Percentiles rank a stretch among this genome's conserved stretches.
phyloP scores from a whole-genome alignment of 2,888 invertebrate species.

The Muscina levida region DNA sequence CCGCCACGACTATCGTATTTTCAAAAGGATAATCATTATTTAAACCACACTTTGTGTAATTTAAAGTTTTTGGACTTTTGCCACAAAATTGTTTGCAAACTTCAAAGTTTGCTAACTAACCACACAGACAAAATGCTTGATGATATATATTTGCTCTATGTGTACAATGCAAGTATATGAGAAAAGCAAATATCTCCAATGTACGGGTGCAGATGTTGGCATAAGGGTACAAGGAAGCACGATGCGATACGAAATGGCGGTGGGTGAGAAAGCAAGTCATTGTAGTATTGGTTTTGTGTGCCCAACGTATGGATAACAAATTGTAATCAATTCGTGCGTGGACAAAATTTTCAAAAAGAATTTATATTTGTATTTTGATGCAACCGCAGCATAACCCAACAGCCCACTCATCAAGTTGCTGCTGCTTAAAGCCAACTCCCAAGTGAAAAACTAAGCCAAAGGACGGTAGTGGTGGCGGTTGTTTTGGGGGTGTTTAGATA shows the following conservation, averaged over 20 bases:
- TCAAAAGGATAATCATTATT: slow-evolving; percentile 63
- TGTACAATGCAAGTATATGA: slow-evolving; percentile 1
- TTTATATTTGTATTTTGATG: slow-evolving; percentile 49
- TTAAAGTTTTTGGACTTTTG: slow-evolving; percentile 65
- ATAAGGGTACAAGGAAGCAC: no score
- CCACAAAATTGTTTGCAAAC: slow-evolving; percentile 65
- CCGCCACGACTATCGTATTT: background rate
- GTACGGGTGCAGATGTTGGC: background rate
- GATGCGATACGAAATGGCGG: background rate
- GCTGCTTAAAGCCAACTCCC: no score
- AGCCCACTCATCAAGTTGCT: no score
- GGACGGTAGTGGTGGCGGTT: no score
- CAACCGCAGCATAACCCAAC: background rate
- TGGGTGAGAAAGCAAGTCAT: background rate
- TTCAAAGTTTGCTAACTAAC: slow-evolving; percentile 64
- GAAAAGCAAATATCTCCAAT: slow-evolving; percentile 19
- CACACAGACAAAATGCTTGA: slow-evolving; percentile 63
- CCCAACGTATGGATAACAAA: slow-evolving; percentile 56
- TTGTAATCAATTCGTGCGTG: slow-evolving; percentile 66
- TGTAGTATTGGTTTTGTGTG: slow-evolving; percentile 29
- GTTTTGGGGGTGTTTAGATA: background rate
- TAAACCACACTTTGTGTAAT: slow-evolving; percentile 66
- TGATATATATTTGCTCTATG: slow-evolving; percentile 38
- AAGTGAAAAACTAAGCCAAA: no score
- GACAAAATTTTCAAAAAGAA: slow-evolving; percentile 48